Base-by-base conservation (phyloP, 30 jellyfish, hydroid and myxozoan genomes). In the Aurelia aurita region DNA sequence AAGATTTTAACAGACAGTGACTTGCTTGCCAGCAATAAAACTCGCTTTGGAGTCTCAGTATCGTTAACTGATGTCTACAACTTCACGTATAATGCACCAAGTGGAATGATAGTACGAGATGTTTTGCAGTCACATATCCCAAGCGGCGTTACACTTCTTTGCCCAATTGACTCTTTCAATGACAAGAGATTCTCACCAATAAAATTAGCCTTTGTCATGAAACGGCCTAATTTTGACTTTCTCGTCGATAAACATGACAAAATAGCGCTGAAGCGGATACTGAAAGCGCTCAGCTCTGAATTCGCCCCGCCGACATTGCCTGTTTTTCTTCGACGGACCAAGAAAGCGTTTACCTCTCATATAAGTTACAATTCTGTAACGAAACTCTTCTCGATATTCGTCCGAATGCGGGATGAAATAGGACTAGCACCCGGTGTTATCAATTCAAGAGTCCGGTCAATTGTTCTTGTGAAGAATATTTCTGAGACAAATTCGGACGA, bases 91-190 rank as follows among this genome's bases (percentile, higher is more conserved):
- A 55, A 74, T 43, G 39, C 97, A 14, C 35, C 94, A 20, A 71
- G 95, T 4, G 95, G 97, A 2, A 71, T 25, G 3, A 86, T 85
- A 2, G 70, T 89, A 19, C 66, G 77, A 1, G 90, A 69, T 34
- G 97, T 95, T 9, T 79, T 95, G 25, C 96, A 90, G 53, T 89
- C 99, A 4, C 98, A 95, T 72, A 85, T 95, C 23, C 99, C 99
- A 20, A 79, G 79, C 25, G 99, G 99, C 9, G 92, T 95, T 31
- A 89, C 99, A 53, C 70, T 95, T n/a, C 75, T 95, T 57, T 84
- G 92, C 69, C 97, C 99, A 0, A 61, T 86, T 28, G 92, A 85
- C 59, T 34, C 67, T 18, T 61, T 71, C 29, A 54, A 61, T 13
- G 72, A 61, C n/a, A 66, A 64, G 70, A 72, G 74, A 45, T 49